Conservation (phyloP, 92 coral and sea anemone genomes). For the Zoanthus gigantus region DNA sequence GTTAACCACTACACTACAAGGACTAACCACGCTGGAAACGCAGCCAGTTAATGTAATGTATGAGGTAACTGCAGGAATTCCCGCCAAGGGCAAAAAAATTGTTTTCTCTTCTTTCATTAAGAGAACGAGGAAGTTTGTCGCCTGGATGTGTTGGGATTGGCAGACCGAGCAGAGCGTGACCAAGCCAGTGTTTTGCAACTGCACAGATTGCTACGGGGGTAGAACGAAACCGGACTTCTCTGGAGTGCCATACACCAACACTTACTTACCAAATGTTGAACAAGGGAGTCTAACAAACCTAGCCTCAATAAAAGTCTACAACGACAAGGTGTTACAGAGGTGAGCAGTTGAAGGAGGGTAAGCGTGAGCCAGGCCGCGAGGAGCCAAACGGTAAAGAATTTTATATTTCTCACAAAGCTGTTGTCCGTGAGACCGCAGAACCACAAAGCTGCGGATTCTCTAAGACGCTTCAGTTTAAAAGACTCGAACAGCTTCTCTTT, state of each 20-base stretch:
- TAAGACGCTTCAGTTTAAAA: slow-evolving; percentile 59
- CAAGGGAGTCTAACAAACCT: slow-evolving; percentile 57
- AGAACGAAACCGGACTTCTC: slow-evolving; percentile 48
- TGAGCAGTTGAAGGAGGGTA: slow-evolving; percentile 54
- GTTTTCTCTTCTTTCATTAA: too few relatives aligned
- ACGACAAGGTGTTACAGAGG: slow-evolving; percentile 34
- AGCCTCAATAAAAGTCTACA: slow-evolving; percentile 46
- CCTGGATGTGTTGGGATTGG: slow-evolving; percentile 30
- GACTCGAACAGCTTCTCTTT: slow-evolving; percentile 40
- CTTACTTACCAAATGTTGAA: slow-evolving; percentile 56
- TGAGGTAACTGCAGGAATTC: too few relatives aligned
- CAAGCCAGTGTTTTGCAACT: slow-evolving; percentile 39
- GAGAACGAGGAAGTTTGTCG: slow-evolving; percentile 48
- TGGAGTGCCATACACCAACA: slow-evolving; percentile 66
- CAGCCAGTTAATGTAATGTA: too few relatives aligned
- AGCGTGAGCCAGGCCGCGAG: slow-evolving; percentile 45
- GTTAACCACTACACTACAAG: too few relatives aligned
- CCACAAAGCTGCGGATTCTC: slow-evolving; percentile 59
- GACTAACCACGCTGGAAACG: too few relatives aligned
- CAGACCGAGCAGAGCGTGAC: slow-evolving; percentile 26
- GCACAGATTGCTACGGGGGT: slow-evolving; percentile 12
- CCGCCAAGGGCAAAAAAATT: too few relatives aligned
- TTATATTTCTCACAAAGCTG: slow-evolving; percentile 68
- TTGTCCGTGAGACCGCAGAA: slow-evolving; percentile 49
- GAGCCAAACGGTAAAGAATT: slow-evolving; percentile 41